Evolutionary conservation across 1,140 invertebrate species (phyloP).

Genomic region (Drosophila auraria): DNA sequence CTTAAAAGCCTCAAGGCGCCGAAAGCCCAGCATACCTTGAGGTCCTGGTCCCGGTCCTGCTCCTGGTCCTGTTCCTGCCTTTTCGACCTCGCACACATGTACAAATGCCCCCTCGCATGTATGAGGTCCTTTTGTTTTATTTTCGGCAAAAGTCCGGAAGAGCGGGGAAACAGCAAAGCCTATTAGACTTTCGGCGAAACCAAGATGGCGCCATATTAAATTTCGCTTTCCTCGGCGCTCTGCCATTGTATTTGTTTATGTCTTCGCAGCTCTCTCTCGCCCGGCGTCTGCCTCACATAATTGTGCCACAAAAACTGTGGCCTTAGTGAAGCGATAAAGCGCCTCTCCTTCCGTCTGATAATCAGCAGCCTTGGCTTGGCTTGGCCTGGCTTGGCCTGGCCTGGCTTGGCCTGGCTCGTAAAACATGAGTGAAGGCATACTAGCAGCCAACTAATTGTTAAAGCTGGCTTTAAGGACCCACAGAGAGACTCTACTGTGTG

Average conservation of each 20-base stretch:
- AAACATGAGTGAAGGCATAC: constrained; percentile 17
- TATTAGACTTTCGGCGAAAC: constrained; percentile 57
- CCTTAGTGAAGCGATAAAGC: constrained; percentile 55
- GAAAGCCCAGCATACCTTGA: constrained; percentile 47
- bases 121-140: constrained; percentile 61
- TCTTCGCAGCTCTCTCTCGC: constrained; percentile 14
- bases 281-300: constrained; percentile 39
- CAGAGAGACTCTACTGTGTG: background rate
- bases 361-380: constrained; percentile 24
- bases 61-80: constrained; percentile 25
- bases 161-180: constrained; percentile 43
- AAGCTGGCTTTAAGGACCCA: constrained; percentile 23
- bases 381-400: constrained; percentile 4
- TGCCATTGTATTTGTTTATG: constrained; percentile 60
- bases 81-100: constrained; percentile 21
- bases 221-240: constrained; percentile 49
- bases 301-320: constrained; percentile 59
- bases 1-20: constrained; percentile 67
- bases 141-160: constrained; percentile 10
- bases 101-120: constrained; percentile 9
- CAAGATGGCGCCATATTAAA: constrained; percentile 74
- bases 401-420: constrained; percentile 12
- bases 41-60: constrained; percentile 7
- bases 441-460: constrained; percentile 53
- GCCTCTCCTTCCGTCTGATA: constrained; percentile 27